Base-by-base conservation (phyloP, 2,797 vertebrate genomes). In the Lophius americanus region DNA sequence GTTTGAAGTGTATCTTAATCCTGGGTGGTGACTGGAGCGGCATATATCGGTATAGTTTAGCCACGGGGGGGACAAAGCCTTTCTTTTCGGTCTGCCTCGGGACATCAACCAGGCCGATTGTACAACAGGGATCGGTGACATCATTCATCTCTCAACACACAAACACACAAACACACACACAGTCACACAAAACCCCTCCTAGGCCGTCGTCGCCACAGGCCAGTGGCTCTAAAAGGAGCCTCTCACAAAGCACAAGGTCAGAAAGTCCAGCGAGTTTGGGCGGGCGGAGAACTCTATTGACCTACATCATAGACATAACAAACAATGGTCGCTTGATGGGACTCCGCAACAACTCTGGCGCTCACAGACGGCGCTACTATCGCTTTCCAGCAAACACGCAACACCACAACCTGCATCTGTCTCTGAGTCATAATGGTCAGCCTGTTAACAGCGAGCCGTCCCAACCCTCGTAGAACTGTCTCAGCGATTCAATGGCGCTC, bases 291-390 rank as follows among this genome's bases (percentile, higher is more conserved):
- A 88, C 86, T 88, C 88, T 73, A 88, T 83, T 86, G 90, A 88
- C 83, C 81, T 79, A 79, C 83, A 88, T 78, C 68, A 71, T 63
- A 76, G 81, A 84, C 85, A 85, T 84, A 72, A 81, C 76, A 75
- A 78, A 91, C 90, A 91, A 89, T 74, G 84, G 80, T 53, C 75
- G 72, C 82, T 83, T 90, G 78, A 86, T 57, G 71, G 76, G 51
- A 71, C 75, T 70, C 55, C 62, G 75, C 79, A 79, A 75, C 74
- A 85, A 71, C 79, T 43, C 68, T 8, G 23, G 9, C 54, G 37
- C 51, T 55, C 63, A 44, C 68, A 75, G 79, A 81, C 73, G 76
- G 49, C 38, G 71, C 78, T 50, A 74, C 85, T 88, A 89, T 88
- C 83, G 54, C 51, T 75, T 73, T 79, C 68, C 79, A 65, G 73